phyloP scores from a whole-genome alignment of 1,140 invertebrate genomes.

The Rhynchophorus ferrugineus region DNA sequence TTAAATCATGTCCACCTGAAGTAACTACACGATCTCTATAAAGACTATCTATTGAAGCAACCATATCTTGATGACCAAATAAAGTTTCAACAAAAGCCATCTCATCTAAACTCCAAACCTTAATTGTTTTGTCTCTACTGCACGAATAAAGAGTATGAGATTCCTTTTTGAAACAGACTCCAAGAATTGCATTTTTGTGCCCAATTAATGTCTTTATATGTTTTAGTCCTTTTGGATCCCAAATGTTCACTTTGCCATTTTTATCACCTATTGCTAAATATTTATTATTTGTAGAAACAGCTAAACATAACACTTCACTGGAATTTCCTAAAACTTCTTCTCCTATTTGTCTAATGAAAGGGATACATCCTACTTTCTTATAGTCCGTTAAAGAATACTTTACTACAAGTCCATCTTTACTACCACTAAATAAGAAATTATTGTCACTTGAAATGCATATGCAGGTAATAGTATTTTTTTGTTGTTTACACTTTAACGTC shows the following conservation, averaged over 20 bases:
- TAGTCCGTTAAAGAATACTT: conserved; percentile 66
- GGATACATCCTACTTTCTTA: conserved; percentile 48
- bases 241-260: conserved; percentile 72
- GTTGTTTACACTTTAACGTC: conserved; percentile 60
- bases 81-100: conserved; percentile 94
- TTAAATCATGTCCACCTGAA: conserved; percentile 80
- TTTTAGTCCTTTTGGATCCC: conserved; percentile 69
- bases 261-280: conserved; percentile 76
- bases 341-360: conserved; percentile 42
- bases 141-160: conserved; percentile 85
- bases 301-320: conserved; percentile 58
- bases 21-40: conserved; percentile 80
- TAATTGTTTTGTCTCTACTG: conserved; percentile 76
- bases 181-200: conserved; percentile 66
- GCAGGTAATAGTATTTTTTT: conserved; percentile 74
- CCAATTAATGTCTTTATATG: conserved; percentile 76
- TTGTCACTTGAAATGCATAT: conserved; percentile 70
- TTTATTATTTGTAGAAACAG: conserved; percentile 77
- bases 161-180: conserved; percentile 76
- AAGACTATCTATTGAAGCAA: conserved; percentile 83
- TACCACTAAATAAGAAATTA: conserved; percentile 70
- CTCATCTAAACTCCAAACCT: conserved; percentile 92
- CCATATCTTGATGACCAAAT: conserved; percentile 85
- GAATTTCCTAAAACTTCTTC: conserved; percentile 49
- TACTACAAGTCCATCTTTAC: conserved; percentile 80